Conservation (phyloP, 2,888 invertebrate species). For the Mythimna pallens region DNA sequence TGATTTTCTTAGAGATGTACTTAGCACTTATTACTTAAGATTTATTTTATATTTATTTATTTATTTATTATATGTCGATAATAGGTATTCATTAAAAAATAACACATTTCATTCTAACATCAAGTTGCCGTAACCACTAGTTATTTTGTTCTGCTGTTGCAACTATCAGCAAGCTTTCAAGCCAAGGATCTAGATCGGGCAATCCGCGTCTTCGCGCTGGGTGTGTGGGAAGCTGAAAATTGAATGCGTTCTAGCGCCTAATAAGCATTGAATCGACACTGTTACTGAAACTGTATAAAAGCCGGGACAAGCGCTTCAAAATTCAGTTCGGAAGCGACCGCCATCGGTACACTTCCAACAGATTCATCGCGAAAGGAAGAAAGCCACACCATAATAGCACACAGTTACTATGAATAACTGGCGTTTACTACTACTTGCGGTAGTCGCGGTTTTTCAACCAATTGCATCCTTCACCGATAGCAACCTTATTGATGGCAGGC, state of each 20-base stretch:
- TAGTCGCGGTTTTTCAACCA: constrained; percentile 83
- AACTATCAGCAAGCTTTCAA: background rate
- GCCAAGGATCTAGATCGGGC: constrained; percentile 52
- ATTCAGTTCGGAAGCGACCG: constrained; percentile 83
- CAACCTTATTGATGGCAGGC: constrained; percentile 84
- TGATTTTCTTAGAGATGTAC: background rate
- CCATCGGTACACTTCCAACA: constrained; percentile 77
- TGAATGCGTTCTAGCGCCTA: constrained; percentile 87
- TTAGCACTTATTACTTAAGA: background rate
- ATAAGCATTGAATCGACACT: constrained; percentile 80
- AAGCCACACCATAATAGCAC: constrained; percentile 68
- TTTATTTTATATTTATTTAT: no score
- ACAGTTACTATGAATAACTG: constrained; percentile 89
- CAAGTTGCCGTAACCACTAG: background rate
- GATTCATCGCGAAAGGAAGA: constrained; percentile 71
- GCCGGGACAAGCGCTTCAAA: constrained; percentile 58
- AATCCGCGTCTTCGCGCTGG: constrained; percentile 50
- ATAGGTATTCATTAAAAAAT: no score
- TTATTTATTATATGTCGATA: background rate
- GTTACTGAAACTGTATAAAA: constrained; percentile 79
- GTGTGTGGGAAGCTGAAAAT: constrained; percentile 85
- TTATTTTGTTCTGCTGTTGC: background rate
- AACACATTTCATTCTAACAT: background rate
- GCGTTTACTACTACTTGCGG: constrained; percentile 85
- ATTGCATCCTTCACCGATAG: constrained; percentile 79